These are phyloP conservation scores for Philopedon plagiatum DNA, from an alignment of 2,888 invertebrate species.

Conservation along the genomic window DNA sequence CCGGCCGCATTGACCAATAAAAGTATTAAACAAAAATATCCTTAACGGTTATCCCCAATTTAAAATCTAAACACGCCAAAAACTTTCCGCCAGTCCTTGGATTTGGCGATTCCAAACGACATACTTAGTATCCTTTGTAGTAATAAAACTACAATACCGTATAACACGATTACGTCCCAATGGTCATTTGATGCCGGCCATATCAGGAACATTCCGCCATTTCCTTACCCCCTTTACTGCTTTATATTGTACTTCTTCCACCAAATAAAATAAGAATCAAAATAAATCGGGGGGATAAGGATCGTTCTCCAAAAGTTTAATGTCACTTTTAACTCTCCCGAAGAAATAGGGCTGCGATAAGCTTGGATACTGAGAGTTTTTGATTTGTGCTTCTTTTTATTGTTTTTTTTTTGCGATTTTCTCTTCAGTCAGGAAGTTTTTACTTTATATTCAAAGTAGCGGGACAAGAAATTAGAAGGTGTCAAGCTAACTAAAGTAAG, in stretches of 20 bases:
- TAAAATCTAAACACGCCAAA: slow-evolving; percentile 31
- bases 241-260: slow-evolving; percentile 58
- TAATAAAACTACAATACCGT: slow-evolving; percentile 51
- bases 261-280: slow-evolving; percentile 64
- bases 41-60: slow-evolving; percentile 14
- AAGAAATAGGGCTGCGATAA: slow-evolving; percentile 35
- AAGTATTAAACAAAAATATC: too few relatives aligned
- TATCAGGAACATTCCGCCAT: slow-evolving; percentile 50
- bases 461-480: too few relatives aligned
- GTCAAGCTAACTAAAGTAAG: too few relatives aligned
- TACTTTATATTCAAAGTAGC: too few relatives aligned
- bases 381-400: slow-evolving; percentile 12
- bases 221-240: slow-evolving; percentile 50
- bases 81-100: slow-evolving; percentile 12
- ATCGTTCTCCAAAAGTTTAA: slow-evolving; percentile 61
- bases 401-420: background rate
- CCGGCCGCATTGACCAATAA: too few relatives aligned
- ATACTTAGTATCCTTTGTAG: slow-evolving; percentile 45
- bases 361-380: slow-evolving; percentile 24
- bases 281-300: slow-evolving; percentile 60
- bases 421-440: too few relatives aligned
- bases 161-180: slow-evolving; percentile 50
- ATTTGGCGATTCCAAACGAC: slow-evolving; percentile 34
- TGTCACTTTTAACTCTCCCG: slow-evolving; percentile 49
- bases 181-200: slow-evolving; percentile 52